Evolutionary conservation across 2,113 vertebrate genomes (phyloP).

Genomic region (Philantomba maxwellii): DNA sequence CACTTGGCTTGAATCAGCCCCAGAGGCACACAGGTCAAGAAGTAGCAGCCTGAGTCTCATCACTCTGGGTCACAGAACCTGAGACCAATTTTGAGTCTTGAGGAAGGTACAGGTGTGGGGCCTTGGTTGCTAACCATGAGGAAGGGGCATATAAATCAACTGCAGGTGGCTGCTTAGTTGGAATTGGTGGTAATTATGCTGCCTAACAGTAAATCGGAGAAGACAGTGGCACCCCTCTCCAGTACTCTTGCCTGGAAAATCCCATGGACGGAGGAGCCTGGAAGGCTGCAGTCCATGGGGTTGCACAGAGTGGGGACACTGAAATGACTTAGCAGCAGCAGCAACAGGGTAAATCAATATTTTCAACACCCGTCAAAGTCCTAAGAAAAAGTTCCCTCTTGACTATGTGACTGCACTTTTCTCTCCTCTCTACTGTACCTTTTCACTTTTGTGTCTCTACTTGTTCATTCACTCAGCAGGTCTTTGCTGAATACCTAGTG

Average conservation of each 20-base stretch:
- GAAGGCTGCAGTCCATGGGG: too few species aligned
- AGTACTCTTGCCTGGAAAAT: too few species aligned
- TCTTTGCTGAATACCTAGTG: not conserved
- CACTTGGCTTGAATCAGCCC: not conserved
- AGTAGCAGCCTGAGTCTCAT: not conserved
- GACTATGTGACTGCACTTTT: not conserved
- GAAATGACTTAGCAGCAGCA: too few species aligned
- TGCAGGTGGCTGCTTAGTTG: not conserved
- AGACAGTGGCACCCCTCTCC: too few species aligned
- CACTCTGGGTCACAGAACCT: not conserved
- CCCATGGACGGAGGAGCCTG: too few species aligned
- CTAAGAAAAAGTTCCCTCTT: not conserved
- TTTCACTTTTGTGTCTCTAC: not conserved
- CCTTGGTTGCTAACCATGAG: not conserved
- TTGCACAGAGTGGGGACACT: too few species aligned
- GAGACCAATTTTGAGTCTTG: not conserved
- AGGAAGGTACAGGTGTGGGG: not conserved
- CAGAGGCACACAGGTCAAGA: not conserved
- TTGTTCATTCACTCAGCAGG: not conserved
- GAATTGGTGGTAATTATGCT: not conserved
- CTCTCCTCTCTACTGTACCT: not conserved
- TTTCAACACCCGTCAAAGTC: not conserved
- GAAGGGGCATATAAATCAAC: not conserved
- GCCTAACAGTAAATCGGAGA: not conserved
- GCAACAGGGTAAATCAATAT: not conserved